Conservation (phyloP, 1,140 invertebrate genomes). For the Calosoma granatense region DNA sequence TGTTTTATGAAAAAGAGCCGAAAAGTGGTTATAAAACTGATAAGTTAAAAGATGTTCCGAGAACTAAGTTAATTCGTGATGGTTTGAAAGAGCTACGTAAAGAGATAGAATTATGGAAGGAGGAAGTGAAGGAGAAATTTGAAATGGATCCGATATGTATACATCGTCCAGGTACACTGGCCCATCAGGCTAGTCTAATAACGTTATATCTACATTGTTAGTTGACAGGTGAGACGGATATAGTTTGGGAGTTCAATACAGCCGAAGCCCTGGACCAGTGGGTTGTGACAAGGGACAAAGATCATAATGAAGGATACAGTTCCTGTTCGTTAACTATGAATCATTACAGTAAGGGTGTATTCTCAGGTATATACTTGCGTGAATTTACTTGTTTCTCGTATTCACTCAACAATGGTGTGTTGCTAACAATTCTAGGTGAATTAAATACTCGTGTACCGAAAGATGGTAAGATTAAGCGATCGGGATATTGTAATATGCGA, state of each 20-base stretch:
- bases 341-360: conserved; percentile 57
- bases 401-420: no score
- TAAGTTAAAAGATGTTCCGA: conserved; percentile 35
- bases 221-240: conserved; percentile 52
- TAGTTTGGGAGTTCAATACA: conserved; percentile 57
- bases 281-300: conserved; percentile 63
- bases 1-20: conserved; percentile 49
- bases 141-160: conserved; percentile 47
- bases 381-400: no score
- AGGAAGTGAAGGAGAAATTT: conserved; percentile 58
- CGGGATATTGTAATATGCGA: conserved; percentile 71
- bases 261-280: conserved; percentile 57
- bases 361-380: conserved; percentile 53
- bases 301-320: conserved; percentile 72
- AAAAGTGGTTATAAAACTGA: conserved; percentile 50
- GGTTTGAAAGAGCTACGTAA: conserved; percentile 53
- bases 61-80: conserved; percentile 40
- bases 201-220: conserved; percentile 15
- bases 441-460: conserved; percentile 52
- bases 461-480: conserved; percentile 61
- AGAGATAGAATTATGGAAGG: conserved; percentile 53
- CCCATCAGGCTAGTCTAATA: no score
- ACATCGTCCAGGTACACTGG: conserved; percentile 41
- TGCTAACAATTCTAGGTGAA: no score
- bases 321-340: conserved; percentile 52